A percentile compares a stretch with the other conserved stretches of the same genome.
These are phyloP conservation scores for Cepaea hortensis DNA, from an alignment of 2,888 invertebrate genomes.

Conservation along the genomic window DNA sequence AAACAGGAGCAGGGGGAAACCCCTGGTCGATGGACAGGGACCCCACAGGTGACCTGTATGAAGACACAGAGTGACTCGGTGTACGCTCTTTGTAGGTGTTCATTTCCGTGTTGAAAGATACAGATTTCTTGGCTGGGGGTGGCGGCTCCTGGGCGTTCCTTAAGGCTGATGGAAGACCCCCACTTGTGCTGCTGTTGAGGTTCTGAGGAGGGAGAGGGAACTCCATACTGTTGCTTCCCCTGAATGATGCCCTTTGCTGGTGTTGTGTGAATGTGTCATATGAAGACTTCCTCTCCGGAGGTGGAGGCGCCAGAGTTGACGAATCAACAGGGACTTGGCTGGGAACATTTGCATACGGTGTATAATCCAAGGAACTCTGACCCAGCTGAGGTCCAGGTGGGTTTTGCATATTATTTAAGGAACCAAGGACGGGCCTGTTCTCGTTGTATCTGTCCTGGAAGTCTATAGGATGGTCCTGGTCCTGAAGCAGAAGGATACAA, in stretches of 20 bases:
- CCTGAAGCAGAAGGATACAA: neutral
- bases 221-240: constrained; percentile 25
- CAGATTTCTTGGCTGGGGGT: constrained; percentile 75
- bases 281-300: constrained; percentile 91
- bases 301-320: constrained; percentile 76
- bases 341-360: constrained; percentile 38
- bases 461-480: neutral
- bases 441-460: constrained; percentile 55
- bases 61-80: constrained; percentile 58
- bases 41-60: constrained; percentile 60
- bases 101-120: constrained; percentile 76
- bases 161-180: constrained; percentile 34
- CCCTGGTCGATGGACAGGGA: constrained; percentile 72
- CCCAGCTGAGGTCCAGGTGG: neutral
- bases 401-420: constrained; percentile 47
- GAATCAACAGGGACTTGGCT: constrained; percentile 8
- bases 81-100: constrained; percentile 72
- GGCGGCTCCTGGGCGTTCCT: constrained; percentile 45
- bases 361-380: neutral
- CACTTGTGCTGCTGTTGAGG: neutral
- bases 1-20: constrained; percentile 60
- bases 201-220: constrained; percentile 35
- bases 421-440: constrained; percentile 63
- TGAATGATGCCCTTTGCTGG: constrained; percentile 42
- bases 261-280: constrained; percentile 77